Conservation (phyloP, 2,888 invertebrate genomes). For the Troides aeacus region DNA sequence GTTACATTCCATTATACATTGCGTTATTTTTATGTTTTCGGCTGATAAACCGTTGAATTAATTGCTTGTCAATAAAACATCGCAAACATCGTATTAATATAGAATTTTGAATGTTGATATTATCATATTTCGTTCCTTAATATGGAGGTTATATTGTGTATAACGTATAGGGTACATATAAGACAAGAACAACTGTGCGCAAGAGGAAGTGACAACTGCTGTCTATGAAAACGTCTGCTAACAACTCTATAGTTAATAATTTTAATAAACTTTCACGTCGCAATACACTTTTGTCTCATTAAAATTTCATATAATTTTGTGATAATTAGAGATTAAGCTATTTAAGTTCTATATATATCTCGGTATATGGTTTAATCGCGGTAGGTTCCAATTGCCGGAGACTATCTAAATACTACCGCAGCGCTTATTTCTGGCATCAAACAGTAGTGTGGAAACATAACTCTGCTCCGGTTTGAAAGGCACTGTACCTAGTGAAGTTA, state of each 20-base stretch:
- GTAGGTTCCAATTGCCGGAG: too few species aligned
- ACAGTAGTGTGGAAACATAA: too few species aligned
- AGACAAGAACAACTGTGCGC: background rate
- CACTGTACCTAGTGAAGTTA: too few species aligned
- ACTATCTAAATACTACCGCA: too few species aligned
- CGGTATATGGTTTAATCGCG: too few species aligned
- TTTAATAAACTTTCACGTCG: background rate
- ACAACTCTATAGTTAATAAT: background rate
- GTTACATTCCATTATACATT: slow-evolving; percentile 13
- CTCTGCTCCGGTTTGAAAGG: too few species aligned
- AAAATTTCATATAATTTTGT: too few species aligned
- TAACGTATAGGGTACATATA: background rate
- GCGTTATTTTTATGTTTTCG: slow-evolving; percentile 10
- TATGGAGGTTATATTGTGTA: slow-evolving; percentile 21
- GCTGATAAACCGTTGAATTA: slow-evolving; percentile 20
- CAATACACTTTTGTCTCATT: too few species aligned
- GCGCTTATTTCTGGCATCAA: too few species aligned
- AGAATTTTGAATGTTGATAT: slow-evolving; percentile 24
- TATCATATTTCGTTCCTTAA: slow-evolving; percentile 25
- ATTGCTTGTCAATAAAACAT: slow-evolving; percentile 25
- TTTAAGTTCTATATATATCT: too few species aligned
- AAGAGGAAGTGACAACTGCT: background rate
- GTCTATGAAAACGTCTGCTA: background rate
- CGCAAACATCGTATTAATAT: slow-evolving; percentile 23
- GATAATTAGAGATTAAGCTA: too few species aligned